These are phyloP conservation scores for Toxostoma redivivum DNA, from an alignment of 2,113 vertebrate genomes.

Conservation along the genomic window DNA sequence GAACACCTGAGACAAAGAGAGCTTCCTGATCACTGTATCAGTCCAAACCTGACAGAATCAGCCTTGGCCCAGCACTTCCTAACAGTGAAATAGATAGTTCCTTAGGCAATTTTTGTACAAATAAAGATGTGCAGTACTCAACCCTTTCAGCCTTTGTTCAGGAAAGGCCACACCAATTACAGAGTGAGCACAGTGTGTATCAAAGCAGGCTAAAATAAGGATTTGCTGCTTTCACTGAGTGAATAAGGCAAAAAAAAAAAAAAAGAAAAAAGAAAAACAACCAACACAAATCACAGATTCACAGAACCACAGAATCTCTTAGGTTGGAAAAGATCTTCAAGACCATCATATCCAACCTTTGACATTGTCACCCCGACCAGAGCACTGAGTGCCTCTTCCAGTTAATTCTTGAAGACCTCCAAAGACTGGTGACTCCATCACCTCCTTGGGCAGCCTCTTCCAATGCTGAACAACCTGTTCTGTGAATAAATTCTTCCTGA, in stretches of 20 bases:
- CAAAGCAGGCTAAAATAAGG: not conserved
- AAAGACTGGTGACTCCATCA: not conserved
- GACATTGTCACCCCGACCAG: not conserved
- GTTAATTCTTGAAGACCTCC: not conserved
- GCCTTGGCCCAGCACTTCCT: not conserved
- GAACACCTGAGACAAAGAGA: not conserved
- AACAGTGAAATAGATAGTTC: not conserved
- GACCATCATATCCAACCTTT: fast-evolving
- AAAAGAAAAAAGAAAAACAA: no score
- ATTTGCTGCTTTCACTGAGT: not conserved
- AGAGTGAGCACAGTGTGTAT: not conserved
- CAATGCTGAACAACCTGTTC: not conserved
- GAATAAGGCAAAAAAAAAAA: not conserved
- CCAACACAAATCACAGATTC: not conserved
- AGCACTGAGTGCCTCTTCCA: not conserved
- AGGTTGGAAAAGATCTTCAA: not conserved
- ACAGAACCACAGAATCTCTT: not conserved
- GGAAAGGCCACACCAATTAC: not conserved
- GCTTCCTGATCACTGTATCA: fast-evolving
- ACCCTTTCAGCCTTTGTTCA: not conserved
- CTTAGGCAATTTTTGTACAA: not conserved
- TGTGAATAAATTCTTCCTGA: not conserved
- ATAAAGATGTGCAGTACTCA: not conserved
- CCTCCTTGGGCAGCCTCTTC: fast-evolving
- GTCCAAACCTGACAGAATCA: not conserved